Percentiles rank a stretch among this genome's conserved stretches.
Evolutionary conservation across 2,797 vertebrate species (phyloP).

Genomic region (Sphaeramia orbicularis): DNA sequence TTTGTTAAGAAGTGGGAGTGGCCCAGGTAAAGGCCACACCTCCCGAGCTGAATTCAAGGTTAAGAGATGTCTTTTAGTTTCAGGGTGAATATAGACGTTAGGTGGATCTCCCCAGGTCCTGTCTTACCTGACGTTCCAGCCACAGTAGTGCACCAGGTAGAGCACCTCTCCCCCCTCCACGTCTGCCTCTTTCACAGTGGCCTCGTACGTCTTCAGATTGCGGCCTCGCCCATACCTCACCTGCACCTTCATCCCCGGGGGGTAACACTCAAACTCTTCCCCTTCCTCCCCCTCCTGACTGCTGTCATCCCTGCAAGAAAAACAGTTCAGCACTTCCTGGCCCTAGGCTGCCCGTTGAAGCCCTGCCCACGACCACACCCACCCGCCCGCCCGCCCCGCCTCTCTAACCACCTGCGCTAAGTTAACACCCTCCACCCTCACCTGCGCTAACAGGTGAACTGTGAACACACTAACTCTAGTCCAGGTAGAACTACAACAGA

Average conservation of each 20-base stretch:
- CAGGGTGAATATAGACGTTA: conserved; percentile 80
- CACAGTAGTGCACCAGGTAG: conserved; percentile 93
- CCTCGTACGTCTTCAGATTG: conserved; percentile 90
- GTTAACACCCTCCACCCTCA: conserved; percentile 49
- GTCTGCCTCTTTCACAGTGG: conserved; percentile 91
- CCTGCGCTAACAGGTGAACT: conserved; percentile 59
- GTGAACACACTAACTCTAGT: conserved; percentile 43
- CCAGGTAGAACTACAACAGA: conserved; percentile 63
- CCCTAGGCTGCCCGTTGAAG: conserved; percentile 80
- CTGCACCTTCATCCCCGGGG: conserved; percentile 92
- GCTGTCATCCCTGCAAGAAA: conserved; percentile 92
- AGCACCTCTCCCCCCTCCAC: conserved; percentile 91
- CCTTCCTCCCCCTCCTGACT: conserved; percentile 91
- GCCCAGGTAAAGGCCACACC: conserved; percentile 69
- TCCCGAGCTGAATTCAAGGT: conserved; percentile 50
- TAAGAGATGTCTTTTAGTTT: conserved; percentile 58
- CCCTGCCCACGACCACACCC: too few species aligned
- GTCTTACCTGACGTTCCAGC: conserved; percentile 92
- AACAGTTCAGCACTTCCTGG: conserved; percentile 89
- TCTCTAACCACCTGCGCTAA: conserved; percentile 58
- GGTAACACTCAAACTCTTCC: conserved; percentile 91
- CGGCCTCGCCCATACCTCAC: conserved; percentile 91
- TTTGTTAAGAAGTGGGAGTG: conserved; percentile 66
- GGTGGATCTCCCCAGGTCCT: conserved; percentile 84
- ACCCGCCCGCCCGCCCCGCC: conserved; percentile 51